A percentile compares a stretch with the other conserved stretches of the same genome.
phyloP scores from a whole-genome alignment of 1,140 invertebrate genomes.

The Drosophila quadrilineata region DNA sequence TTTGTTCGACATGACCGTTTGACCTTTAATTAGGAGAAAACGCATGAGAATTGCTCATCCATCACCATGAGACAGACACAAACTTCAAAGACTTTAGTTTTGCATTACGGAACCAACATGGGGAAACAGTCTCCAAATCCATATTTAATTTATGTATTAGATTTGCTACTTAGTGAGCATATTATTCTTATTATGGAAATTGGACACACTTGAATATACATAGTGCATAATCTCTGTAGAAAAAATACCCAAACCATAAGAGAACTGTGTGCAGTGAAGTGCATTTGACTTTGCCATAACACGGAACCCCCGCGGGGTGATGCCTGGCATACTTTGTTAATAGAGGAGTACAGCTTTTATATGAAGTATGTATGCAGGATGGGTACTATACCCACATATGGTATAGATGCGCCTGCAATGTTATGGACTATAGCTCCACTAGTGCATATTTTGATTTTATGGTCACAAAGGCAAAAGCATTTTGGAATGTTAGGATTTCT shows the following conservation, averaged over 20 bases:
- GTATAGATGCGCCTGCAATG: no score
- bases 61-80: slow-evolving; percentile 19
- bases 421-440: no score
- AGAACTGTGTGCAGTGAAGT: slow-evolving; percentile 16
- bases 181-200: slow-evolving; percentile 42
- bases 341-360: background rate
- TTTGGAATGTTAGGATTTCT: slow-evolving; percentile 35
- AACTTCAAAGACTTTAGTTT: slow-evolving; percentile 57
- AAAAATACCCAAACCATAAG: no score
- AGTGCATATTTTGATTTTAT: slow-evolving; percentile 54
- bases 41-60: slow-evolving; percentile 17
- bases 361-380: background rate
- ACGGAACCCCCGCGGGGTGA: slow-evolving; percentile 33
- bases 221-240: background rate
- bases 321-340: slow-evolving; percentile 24
- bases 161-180: slow-evolving; percentile 17
- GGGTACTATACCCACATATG: background rate
- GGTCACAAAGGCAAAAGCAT: slow-evolving; percentile 27
- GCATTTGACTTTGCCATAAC: slow-evolving; percentile 34
- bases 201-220: slow-evolving; percentile 2
- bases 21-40: slow-evolving; percentile 9
- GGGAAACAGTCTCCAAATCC: slow-evolving; percentile 15
- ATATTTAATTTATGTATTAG: slow-evolving; percentile 49
- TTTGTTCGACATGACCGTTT: slow-evolving; percentile 4
- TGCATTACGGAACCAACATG: slow-evolving; percentile 28